Evolutionary conservation across 2,888 invertebrate genomes (phyloP).

Genomic region (Agrilus biguttatus): DNA sequence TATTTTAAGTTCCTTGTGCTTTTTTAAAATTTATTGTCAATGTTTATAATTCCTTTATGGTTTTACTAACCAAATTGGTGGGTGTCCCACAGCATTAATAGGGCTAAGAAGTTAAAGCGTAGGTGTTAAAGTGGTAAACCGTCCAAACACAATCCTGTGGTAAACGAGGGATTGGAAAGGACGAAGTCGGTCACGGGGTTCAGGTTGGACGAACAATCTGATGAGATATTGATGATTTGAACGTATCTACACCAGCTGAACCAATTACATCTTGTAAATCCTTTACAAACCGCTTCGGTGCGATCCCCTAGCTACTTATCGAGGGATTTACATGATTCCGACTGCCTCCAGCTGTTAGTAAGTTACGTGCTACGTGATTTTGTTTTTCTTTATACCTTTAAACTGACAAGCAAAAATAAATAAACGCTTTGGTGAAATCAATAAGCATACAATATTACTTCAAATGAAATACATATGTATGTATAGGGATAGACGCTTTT

Average conservation of each 20-base stretch:
- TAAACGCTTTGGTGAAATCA: too few relatives aligned
- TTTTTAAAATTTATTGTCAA: too few relatives aligned
- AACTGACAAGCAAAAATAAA: too few relatives aligned
- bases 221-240: slow-evolving; percentile 49
- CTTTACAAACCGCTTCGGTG: slow-evolving; percentile 22
- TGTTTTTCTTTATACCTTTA: too few relatives aligned
- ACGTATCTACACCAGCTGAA: slow-evolving; percentile 47
- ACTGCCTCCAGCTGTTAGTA: background rate
- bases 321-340: slow-evolving; percentile 12
- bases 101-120: background rate
- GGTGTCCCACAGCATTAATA: background rate
- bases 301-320: slow-evolving; percentile 21
- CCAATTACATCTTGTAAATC: slow-evolving; percentile 42
- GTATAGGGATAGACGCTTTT: too few relatives aligned
- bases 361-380: too few relatives aligned
- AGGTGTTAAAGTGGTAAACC: slow-evolving; percentile 4
- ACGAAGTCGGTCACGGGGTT: slow-evolving; percentile 16
- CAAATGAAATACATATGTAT: too few relatives aligned
- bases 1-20: too few relatives aligned
- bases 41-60: background rate
- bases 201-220: slow-evolving; percentile 28
- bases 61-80: background rate
- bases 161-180: slow-evolving; percentile 10
- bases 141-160: slow-evolving; percentile 8
- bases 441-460: too few relatives aligned